These are phyloP conservation scores for Harmothoe impar DNA, from an alignment of 2,888 invertebrate genomes.

Conservation along the genomic window DNA sequence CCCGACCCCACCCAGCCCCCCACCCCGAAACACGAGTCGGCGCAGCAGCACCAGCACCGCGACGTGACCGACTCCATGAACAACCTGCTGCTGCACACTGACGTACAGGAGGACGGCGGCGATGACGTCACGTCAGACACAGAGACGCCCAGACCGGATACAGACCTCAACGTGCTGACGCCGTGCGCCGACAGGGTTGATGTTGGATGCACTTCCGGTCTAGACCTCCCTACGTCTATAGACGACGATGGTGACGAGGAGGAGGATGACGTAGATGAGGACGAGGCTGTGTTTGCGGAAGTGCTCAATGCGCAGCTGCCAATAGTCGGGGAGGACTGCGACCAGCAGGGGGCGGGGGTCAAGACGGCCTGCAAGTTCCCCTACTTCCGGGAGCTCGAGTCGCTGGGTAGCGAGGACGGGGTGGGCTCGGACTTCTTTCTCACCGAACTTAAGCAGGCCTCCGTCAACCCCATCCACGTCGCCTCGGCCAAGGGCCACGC, in stretches of 20 bases:
- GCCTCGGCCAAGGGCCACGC: slow-evolving; percentile 58
- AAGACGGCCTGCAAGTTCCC: slow-evolving; percentile 33
- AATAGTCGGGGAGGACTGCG: neutral
- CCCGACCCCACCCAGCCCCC: slow-evolving; percentile 53
- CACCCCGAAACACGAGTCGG: neutral
- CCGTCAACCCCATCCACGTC: slow-evolving; percentile 54
- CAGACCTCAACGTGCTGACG: neutral
- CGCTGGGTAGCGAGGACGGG: slow-evolving; percentile 60
- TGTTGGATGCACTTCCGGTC: neutral
- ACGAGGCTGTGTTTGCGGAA: slow-evolving; percentile 46
- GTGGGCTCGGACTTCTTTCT: slow-evolving; percentile 57
- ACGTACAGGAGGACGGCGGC: neutral
- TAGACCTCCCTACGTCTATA: neutral
- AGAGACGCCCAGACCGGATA: slow-evolving; percentile 5
- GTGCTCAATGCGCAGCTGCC: slow-evolving; percentile 29
- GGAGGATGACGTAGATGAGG: neutral
- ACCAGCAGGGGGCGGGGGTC: neutral
- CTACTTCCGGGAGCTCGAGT: slow-evolving; percentile 50
- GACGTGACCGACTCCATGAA: slow-evolving; percentile 58
- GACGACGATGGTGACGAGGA: neutral
- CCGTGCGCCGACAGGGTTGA: neutral
- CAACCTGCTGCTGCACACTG: slow-evolving; percentile 24
- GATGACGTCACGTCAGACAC: neutral
- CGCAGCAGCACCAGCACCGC: neutral
- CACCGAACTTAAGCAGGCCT: slow-evolving; percentile 50